Percentiles rank a stretch among this genome's conserved stretches.
Conservation (phyloP, 2,888 invertebrate genomes). For the Ennomos erosarius region DNA sequence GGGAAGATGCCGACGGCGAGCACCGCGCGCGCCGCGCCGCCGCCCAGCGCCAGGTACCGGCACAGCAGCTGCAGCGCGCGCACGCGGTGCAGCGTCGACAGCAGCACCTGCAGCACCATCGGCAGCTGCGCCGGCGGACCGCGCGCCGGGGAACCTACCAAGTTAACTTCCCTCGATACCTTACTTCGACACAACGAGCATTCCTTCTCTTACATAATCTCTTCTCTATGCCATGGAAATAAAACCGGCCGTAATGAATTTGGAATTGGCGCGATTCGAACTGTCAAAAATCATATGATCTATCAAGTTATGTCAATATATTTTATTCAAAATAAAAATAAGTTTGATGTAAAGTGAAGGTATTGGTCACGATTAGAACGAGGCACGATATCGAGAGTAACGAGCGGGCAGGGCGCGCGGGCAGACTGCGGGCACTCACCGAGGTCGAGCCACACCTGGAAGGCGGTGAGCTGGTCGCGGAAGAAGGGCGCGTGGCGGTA, state of each 20-base stretch:
- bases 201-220: too few species aligned
- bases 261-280: too few species aligned
- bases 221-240: too few species aligned
- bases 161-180: too few species aligned
- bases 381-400: too few species aligned
- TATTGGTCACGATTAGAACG: too few species aligned
- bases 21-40: slow-evolving; percentile 94
- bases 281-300: too few species aligned
- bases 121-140: slow-evolving; percentile 96
- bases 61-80: slow-evolving; percentile 97
- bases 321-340: too few species aligned
- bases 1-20: slow-evolving; percentile 99
- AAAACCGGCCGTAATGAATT: too few species aligned
- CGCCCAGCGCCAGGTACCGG: slow-evolving; percentile 97
- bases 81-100: slow-evolving; percentile 92
- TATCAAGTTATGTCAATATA: too few species aligned
- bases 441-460: slow-evolving; percentile 91
- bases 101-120: slow-evolving; percentile 96
- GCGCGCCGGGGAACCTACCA: neutral
- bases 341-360: too few species aligned
- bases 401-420: slow-evolving; percentile 54
- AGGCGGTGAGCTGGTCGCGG: slow-evolving; percentile 98
- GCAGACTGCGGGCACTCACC: slow-evolving; percentile 71
- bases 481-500: slow-evolving; percentile 96
- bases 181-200: too few species aligned